Base-by-base conservation (phyloP, 2,113 vertebrate genomes). In the Cairina moschata region DNA sequence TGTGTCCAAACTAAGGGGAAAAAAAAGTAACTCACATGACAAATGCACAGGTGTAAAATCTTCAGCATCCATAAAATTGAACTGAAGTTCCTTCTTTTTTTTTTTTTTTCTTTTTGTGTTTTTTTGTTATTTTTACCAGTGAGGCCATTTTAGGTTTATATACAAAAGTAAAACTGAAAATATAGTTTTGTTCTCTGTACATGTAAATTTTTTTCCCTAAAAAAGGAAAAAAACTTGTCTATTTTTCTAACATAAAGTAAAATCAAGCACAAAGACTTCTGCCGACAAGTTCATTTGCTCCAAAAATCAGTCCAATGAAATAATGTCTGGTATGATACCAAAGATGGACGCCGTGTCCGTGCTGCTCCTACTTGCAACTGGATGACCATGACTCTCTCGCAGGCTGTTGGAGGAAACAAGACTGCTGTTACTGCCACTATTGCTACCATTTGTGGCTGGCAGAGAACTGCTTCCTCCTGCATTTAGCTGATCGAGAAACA, bases 101-200 rank as follows among this genome's bases (percentile, higher is more conserved):
- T 63, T 67, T 96, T 60, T 96, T 63, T 67, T 93, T 97, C 6
- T 95, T 93, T 95, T 77, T 36, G 56, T 72, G 56, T 78, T 75
- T 66, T 65, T 78, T 75, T 86, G 32, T 73, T 86, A 85, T 95
- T 97, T 98, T 99, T 98, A 98, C 98, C 97, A 98, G 97, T 98
- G 98, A 98, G 98, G 98, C 98, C 98, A 98, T 99, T 98, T 99
- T 98, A 98, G 98, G 98, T 99, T 99, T 99, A 98, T 99, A 98
- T 99, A 99, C 98, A 99, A 99, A 99, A 99, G 99, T 99, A 99
- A 99, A 99, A 99, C 98, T 99, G 99, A 99, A 99, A 99, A 99
- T 99, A 99, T 98, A 99, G 99, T 99, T 99, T 98, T 99, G 99
- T 99, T 99, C 99, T 99, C 99, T 99, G 98, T 99, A 99, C 99